phyloP scores from a whole-genome alignment of 1,140 invertebrate genomes.

The Asobara japonica region DNA sequence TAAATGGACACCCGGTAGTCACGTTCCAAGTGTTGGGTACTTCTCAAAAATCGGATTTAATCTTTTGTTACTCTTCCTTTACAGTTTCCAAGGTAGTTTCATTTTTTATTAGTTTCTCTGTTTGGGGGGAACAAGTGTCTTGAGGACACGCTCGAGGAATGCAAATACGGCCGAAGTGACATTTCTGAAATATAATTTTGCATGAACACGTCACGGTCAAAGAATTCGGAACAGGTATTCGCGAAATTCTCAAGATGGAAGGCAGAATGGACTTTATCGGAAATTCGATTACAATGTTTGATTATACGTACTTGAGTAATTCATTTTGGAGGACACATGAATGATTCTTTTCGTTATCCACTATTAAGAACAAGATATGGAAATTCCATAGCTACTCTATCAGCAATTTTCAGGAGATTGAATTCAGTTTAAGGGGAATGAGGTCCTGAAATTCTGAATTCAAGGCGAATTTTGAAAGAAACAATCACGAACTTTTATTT shows the following conservation, averaged over 20 bases:
- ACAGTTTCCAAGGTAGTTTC: too few species aligned
- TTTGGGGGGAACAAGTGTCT: not conserved
- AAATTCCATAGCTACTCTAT: too few species aligned
- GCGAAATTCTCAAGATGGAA: not conserved
- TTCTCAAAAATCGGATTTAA: not conserved
- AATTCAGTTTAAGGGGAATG: too few species aligned
- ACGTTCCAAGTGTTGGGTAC: not conserved
- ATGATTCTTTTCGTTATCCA: too few species aligned
- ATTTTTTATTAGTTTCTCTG: not conserved
- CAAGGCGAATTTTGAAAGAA: too few species aligned
- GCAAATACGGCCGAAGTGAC: not conserved
- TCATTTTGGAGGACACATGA: too few species aligned
- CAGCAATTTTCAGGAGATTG: too few species aligned
- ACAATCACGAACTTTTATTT: too few species aligned
- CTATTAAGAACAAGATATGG: too few species aligned
- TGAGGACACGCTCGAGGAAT: not conserved
- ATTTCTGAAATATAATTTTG: not conserved
- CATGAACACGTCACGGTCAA: not conserved
- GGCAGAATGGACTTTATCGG: not conserved
- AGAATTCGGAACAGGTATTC: not conserved
- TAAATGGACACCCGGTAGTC: conserved; percentile 38
- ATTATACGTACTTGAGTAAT: too few species aligned
- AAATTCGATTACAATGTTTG: too few species aligned
- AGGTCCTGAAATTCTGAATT: too few species aligned
- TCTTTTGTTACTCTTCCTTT: not conserved